Conservation (phyloP, 2,888 invertebrate genomes). For the Parasteatoda lunata region DNA sequence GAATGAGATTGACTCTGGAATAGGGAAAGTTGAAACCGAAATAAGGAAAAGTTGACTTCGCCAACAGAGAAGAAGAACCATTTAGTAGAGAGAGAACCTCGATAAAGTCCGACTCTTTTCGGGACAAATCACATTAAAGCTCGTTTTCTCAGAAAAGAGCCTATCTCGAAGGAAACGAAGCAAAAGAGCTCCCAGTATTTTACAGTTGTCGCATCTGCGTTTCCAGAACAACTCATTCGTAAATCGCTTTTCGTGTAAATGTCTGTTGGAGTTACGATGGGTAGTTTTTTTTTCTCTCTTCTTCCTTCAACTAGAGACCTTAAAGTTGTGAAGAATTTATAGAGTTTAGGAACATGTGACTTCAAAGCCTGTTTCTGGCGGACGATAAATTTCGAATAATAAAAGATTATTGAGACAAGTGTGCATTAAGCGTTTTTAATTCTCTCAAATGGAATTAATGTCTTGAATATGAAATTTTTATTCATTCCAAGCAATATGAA, state of each 20-base stretch:
- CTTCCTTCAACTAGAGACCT: no score
- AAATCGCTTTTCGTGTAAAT: neutral
- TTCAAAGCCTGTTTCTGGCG: no score
- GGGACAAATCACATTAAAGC: conserved; percentile 46
- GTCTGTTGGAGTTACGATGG: neutral
- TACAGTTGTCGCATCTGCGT: neutral
- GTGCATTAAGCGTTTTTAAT: no score
- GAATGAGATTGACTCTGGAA: conserved; percentile 46
- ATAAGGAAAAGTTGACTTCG: conserved; percentile 22
- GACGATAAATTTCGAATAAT: no score
- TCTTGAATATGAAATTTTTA: no score
- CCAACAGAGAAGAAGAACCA: conserved; percentile 43
- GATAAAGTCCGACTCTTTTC: conserved; percentile 34
- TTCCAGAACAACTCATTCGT: conserved; percentile 1
- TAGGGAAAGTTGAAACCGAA: conserved; percentile 41
- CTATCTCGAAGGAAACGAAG: neutral
- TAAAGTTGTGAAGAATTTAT: no score
- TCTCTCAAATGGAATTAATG: no score
- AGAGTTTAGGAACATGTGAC: no score
- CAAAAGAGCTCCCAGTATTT: neutral
- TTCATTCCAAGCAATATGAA: neutral
- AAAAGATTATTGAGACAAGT: no score
- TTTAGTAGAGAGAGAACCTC: conserved; percentile 39
- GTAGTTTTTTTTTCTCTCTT: no score
- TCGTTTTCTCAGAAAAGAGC: neutral